Conservation (phyloP, 2,797 vertebrate species). For the Gambelia wislizenii region DNA sequence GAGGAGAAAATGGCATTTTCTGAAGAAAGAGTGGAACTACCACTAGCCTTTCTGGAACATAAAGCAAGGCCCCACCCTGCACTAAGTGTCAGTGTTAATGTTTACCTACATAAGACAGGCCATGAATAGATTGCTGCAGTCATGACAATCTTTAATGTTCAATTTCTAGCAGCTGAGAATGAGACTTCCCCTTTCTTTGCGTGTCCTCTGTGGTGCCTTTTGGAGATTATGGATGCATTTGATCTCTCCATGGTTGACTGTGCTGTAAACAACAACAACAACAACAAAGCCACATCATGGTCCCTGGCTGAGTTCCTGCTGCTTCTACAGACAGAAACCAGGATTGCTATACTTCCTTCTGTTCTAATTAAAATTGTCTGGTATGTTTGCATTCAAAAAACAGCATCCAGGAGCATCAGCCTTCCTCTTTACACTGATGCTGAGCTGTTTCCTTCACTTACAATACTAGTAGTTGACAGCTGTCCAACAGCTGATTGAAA, state of each 20-base stretch:
- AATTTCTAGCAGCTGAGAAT: conserved; percentile 1
- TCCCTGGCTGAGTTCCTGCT: neutral
- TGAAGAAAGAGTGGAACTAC: neutral
- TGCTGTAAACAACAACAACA: neutral
- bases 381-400: neutral
- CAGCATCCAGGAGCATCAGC: neutral
- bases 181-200: neutral
- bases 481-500: neutral
- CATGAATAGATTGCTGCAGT: neutral
- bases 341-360: neutral
- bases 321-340: neutral
- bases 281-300: neutral
- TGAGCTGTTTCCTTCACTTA: neutral
- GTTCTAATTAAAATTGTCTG: neutral
- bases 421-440: neutral
- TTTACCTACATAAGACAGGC: neutral
- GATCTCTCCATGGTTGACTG: neutral
- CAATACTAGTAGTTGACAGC: neutral
- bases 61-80: neutral
- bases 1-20: neutral
- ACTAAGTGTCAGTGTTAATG: neutral
- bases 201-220: neutral
- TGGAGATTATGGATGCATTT: neutral
- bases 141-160: neutral
- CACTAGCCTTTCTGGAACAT: neutral